Percentiles rank a stretch among this genome's conserved stretches.
These are phyloP conservation scores for Perodicticus potto DNA, from an alignment of 2,797 vertebrate species.

Conservation along the genomic window DNA sequence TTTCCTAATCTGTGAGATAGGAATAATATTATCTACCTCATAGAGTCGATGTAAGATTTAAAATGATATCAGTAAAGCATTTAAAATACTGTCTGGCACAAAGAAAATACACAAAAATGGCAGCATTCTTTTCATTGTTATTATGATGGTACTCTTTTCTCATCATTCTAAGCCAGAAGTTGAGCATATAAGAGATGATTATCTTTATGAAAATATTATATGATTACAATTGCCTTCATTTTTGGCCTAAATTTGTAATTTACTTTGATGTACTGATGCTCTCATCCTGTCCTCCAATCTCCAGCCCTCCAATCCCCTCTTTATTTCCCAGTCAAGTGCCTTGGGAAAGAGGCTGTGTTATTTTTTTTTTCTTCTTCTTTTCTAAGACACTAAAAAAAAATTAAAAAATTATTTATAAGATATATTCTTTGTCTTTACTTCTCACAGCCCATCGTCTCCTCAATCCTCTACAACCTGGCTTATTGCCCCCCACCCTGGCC, in stretches of 20 bases:
- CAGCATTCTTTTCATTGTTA: not conserved
- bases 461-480: not conserved
- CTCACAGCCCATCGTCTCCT: not conserved
- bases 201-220: not conserved
- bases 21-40: not conserved
- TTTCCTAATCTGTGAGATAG: not conserved
- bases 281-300: not conserved
- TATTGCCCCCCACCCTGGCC: not conserved
- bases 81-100: not conserved
- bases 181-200: not conserved
- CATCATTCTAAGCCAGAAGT: not conserved
- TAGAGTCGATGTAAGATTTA: not conserved
- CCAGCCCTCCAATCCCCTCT: not conserved
- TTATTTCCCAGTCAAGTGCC: not conserved
- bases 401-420: not conserved
- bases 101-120: not conserved
- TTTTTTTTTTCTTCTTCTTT: not conserved
- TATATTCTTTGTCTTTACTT: not conserved
- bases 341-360: too few relatives aligned
- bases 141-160: not conserved
- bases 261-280: not conserved
- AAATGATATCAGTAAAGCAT: not conserved
- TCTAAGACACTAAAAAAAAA: not conserved
- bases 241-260: not conserved
- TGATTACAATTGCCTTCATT: not conserved